Percentiles rank a stretch among this genome's conserved stretches.
Conservation (phyloP, 2,797 vertebrate genomes). For the Zenarchopterus dispar region DNA sequence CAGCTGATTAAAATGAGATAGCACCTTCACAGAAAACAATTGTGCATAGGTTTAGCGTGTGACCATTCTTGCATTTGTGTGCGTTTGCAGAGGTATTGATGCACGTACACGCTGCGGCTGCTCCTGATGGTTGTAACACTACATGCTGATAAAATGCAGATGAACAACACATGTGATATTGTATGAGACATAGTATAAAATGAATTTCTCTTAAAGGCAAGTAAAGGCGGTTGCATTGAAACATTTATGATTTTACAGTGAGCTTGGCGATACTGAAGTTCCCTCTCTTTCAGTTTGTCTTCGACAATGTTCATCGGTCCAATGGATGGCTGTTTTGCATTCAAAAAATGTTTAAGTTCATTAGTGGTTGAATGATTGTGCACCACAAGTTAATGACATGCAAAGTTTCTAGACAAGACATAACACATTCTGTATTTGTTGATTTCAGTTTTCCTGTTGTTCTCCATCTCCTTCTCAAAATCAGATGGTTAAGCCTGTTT, state of each 20-base stretch:
- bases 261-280: conserved; percentile 35
- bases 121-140: conserved; percentile 31
- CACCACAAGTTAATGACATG: conserved; percentile 43
- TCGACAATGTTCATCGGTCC: conserved; percentile 16
- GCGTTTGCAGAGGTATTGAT: conserved; percentile 40
- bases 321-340: conserved; percentile 44
- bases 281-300: conserved; percentile 35
- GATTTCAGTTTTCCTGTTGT: conserved; percentile 43
- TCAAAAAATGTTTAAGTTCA: conserved; percentile 52
- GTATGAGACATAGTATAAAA: conserved; percentile 31
- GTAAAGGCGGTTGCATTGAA: conserved; percentile 19
- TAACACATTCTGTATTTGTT: conserved; percentile 37
- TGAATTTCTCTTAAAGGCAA: conserved; percentile 51
- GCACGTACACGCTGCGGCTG: conserved; percentile 36
- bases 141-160: conserved; percentile 48
- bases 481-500: conserved; percentile 42
- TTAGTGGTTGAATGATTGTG: conserved; percentile 54
- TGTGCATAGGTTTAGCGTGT: conserved; percentile 13
- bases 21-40: conserved; percentile 44
- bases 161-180: conserved; percentile 27
- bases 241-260: conserved; percentile 5
- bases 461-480: conserved; percentile 47
- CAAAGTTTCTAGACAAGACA: conserved; percentile 56
- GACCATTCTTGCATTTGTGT: conserved; percentile 38
- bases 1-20: conserved; percentile 59